Evolutionary conservation across 2,797 vertebrate species (phyloP).

Genomic region (Sebastes matsubarae): DNA sequence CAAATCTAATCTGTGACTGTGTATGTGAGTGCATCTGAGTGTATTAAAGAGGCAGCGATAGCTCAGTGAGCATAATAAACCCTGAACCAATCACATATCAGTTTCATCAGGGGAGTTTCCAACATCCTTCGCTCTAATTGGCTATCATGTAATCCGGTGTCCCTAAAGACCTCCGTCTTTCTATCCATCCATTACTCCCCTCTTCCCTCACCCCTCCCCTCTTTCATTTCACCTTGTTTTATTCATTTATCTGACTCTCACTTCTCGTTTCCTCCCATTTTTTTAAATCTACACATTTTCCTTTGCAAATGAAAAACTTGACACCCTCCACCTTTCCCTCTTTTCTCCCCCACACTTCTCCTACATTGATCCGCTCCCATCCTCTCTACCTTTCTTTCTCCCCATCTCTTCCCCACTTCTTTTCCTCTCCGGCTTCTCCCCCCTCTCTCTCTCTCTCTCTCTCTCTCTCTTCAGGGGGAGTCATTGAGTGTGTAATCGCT

Average conservation of each 20-base stretch:
- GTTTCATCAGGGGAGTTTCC: slow-evolving; percentile 71
- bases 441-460: background rate
- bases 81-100: slow-evolving; percentile 72
- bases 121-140: slow-evolving; percentile 72
- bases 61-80: slow-evolving; percentile 57
- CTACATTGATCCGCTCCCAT: slow-evolving; percentile 26
- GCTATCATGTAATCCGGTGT: slow-evolving; percentile 72
- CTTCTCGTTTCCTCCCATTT: background rate
- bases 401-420: background rate
- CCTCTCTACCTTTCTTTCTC: background rate
- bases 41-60: slow-evolving; percentile 43
- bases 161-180: slow-evolving; percentile 55
- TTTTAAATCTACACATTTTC: slow-evolving; percentile 3
- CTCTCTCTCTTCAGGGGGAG: slow-evolving; percentile 65
- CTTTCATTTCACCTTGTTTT: background rate
- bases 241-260: background rate
- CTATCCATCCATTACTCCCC: slow-evolving; percentile 41
- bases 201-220: background rate
- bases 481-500: slow-evolving; percentile 81
- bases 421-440: slow-evolving; percentile 2
- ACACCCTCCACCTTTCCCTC: slow-evolving; percentile 7
- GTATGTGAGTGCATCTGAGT: slow-evolving; percentile 28
- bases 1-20: slow-evolving; percentile 34
- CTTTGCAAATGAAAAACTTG: slow-evolving; percentile 16
- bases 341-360: slow-evolving; percentile 1